Evolutionary conservation across 2,113 vertebrate species (phyloP), one percentile per base, ranked within the genome.

Genomic region (Tyto alba): DNA sequence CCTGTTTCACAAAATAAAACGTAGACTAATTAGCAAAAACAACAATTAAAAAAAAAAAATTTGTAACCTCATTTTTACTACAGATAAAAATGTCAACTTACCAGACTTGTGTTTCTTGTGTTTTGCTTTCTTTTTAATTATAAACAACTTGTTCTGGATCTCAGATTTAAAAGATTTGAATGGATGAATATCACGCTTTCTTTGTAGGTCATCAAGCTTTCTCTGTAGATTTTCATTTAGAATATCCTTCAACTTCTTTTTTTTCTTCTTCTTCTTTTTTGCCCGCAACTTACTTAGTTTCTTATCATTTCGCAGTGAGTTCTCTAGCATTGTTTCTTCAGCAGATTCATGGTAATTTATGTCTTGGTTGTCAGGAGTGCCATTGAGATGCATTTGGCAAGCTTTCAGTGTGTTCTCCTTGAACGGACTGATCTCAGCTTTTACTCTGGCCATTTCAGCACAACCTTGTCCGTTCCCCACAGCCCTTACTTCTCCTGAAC

Each of bases 221-320:
- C 97, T 97, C 96, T 98, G 97, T 57, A 98, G 94, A 90, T 98
- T 98, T 96, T 98, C 98, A 97, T 96, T 97, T 81, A 98, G 89
- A 95, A 97, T 97, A 95, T 98, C 98, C 92, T 98, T 98, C 75
- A 98, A 92, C 91, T 98, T 98, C 97, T 98, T 99, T 98, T 99
- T 99, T 97, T 99, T 99, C 95, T 98, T 98, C 77, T 98, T 99
- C 96, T 98, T 99, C 97, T 99, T 99, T 95, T 98, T 99, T 75
- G 97, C 97, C 82, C 96, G 98, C 82, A 98, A 97, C 81, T 98
- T 98, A 94, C 48, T 97, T 74, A 95, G 79, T 96, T 96, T 98
- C 97, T 96, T 97, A 40, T 89, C 94, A 82, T 91, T 98, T 72
- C 41, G 95, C 59, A 95, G 38, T 2, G 97, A 96, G 59, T 95